These are phyloP conservation scores for Autographa pulchrina DNA, from an alignment of 2,888 invertebrate genomes.

Conservation along the genomic window DNA sequence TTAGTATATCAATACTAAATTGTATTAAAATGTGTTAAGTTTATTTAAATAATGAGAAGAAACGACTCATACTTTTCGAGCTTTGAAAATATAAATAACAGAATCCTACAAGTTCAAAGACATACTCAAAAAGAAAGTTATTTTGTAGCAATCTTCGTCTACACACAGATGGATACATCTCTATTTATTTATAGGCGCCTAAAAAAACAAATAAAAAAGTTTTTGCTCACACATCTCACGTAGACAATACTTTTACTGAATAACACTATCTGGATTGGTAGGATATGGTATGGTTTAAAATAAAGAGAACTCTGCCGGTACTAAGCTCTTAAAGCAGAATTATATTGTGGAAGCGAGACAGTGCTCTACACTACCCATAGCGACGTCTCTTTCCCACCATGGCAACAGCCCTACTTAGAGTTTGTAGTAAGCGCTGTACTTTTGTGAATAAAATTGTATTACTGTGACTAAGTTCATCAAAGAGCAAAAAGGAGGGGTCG, in stretches of 20 bases:
- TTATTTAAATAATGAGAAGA: too few relatives aligned
- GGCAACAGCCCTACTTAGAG: not conserved
- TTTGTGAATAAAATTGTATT: slow-evolving; percentile 1
- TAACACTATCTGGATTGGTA: slow-evolving; percentile 24
- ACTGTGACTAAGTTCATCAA: not conserved
- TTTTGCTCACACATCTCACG: slow-evolving; percentile 49
- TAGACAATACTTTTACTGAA: slow-evolving; percentile 44
- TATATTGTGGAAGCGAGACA: not conserved
- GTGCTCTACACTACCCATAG: not conserved
- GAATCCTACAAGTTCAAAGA: slow-evolving; percentile 34
- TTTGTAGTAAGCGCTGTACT: not conserved
- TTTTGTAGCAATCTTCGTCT: slow-evolving; percentile 35
- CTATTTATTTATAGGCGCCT: slow-evolving; percentile 46
- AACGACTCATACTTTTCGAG: too few relatives aligned
- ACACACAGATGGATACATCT: slow-evolving; percentile 33
- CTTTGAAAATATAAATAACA: not conserved
- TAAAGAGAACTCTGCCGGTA: not conserved
- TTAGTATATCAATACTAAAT: too few relatives aligned
- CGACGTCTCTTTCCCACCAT: not conserved
- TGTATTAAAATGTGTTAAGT: too few relatives aligned
- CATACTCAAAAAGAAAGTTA: slow-evolving; percentile 23
- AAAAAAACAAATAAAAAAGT: slow-evolving; percentile 44
- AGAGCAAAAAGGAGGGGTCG: not conserved
- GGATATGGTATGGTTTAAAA: slow-evolving; percentile 7
- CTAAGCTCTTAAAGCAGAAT: not conserved